Percentiles rank a stretch among this genome's conserved stretches.
phyloP scores from a whole-genome alignment of 2,888 invertebrate genomes.

The Dusona sp. region DNA sequence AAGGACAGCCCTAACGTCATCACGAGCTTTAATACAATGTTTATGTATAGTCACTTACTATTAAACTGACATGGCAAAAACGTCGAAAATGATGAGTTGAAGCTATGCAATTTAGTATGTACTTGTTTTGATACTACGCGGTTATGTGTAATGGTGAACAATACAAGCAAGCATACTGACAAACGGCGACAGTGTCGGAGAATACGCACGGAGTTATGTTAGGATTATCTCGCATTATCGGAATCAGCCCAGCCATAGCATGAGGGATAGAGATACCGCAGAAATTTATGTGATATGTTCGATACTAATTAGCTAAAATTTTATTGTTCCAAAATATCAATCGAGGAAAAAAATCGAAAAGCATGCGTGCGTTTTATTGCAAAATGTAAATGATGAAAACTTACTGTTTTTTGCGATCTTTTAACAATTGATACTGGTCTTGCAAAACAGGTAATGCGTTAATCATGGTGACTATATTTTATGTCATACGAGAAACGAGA shows the following conservation, averaged over 20 bases:
- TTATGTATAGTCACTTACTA: too few relatives aligned
- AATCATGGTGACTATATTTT: not conserved
- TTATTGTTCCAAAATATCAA: not conserved
- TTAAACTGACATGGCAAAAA: too few relatives aligned
- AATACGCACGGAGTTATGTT: not conserved
- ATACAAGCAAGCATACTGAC: not conserved
- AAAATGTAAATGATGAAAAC: not conserved
- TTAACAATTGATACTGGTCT: not conserved
- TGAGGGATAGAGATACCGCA: not conserved
- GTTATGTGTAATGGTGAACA: not conserved
- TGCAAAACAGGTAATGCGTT: not conserved
- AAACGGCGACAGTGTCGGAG: not conserved
- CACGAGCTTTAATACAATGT: too few relatives aligned
- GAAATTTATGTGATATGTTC: not conserved
- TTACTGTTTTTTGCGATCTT: not conserved
- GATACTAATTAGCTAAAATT: not conserved
- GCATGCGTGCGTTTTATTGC: not conserved
- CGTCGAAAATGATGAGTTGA: too few relatives aligned
- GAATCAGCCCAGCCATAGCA: not conserved
- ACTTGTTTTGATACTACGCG: not conserved
- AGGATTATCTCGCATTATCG: not conserved
- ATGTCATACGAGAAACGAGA: not conserved
- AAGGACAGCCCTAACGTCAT: too few relatives aligned
- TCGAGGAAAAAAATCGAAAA: not conserved
- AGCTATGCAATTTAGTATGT: too few relatives aligned